phyloP scores from a whole-genome alignment of 2,113 vertebrate species.

The Cyanoramphus novaezelandiae region DNA sequence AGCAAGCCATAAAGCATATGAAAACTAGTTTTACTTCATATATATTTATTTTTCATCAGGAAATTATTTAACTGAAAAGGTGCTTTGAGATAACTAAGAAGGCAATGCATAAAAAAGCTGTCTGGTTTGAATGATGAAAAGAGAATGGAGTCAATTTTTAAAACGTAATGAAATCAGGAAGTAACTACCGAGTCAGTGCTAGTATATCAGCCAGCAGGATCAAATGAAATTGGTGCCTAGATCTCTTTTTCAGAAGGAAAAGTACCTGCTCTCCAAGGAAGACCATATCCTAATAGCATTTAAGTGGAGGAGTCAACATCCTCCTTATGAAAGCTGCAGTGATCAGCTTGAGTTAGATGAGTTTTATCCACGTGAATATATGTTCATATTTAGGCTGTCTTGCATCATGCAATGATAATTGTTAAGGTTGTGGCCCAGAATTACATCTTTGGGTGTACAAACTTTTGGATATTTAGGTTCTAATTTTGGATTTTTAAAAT shows the following conservation, averaged over 20 bases:
- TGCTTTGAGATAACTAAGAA: not conserved
- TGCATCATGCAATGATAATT: not conserved
- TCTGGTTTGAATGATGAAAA: not conserved
- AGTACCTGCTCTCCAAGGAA: not conserved
- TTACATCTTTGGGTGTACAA: not conserved
- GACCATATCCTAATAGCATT: not conserved
- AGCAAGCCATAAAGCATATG: not conserved
- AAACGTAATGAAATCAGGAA: not conserved
- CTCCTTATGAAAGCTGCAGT: not conserved
- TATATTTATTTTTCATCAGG: not conserved
- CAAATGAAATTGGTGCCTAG: not conserved
- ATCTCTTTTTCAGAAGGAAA: not conserved
- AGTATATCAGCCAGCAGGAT: not conserved
- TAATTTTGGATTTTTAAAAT: not conserved
- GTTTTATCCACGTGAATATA: not conserved
- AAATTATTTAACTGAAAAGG: conserved; percentile 29
- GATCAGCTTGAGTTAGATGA: not conserved
- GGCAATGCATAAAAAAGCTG: not conserved
- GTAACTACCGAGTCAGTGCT: not conserved
- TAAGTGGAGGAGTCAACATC: not conserved
- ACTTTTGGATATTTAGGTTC: not conserved
- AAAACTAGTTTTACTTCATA: not conserved
- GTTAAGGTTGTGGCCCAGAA: not conserved
- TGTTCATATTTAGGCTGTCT: not conserved
- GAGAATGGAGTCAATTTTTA: not conserved